These are phyloP conservation scores for Gari tellinella DNA, from an alignment of 2,888 invertebrate species.

Conservation along the genomic window DNA sequence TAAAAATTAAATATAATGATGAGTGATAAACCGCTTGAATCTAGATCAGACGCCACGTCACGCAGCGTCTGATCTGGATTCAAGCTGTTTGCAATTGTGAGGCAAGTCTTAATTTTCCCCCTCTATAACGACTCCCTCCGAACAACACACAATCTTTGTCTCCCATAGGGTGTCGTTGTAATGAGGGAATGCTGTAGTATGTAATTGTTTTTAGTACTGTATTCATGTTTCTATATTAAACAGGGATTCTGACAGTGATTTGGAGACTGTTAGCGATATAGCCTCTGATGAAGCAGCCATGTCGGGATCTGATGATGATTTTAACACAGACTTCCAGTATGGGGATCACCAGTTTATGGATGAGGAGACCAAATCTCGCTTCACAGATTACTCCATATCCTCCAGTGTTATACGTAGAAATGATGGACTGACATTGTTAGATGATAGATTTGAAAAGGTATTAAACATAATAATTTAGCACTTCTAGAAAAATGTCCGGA, in stretches of 20 bases:
- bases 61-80: too few species aligned
- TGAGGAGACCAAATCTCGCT: constrained; percentile 92
- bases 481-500: too few species aligned
- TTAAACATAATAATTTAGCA: too few species aligned
- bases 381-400: constrained; percentile 97
- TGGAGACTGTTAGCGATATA: constrained; percentile 50
- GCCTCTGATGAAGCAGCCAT: constrained; percentile 60
- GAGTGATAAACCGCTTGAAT: too few species aligned
- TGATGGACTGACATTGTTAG: constrained; percentile 92
- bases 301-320: constrained; percentile 61
- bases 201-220: background rate
- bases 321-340: constrained; percentile 58
- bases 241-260: constrained; percentile 45
- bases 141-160: too few species aligned
- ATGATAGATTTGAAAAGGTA: constrained; percentile 92
- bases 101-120: too few species aligned
- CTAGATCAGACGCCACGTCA: too few species aligned
- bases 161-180: too few species aligned
- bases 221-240: too few species aligned
- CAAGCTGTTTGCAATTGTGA: too few species aligned
- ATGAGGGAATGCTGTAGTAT: background rate
- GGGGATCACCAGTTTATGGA: constrained; percentile 69
- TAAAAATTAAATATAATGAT: background rate
- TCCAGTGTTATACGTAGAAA: constrained; percentile 95
- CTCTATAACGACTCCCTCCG: too few species aligned